Percentiles rank a stretch among this genome's conserved stretches.
These are phyloP conservation scores for Drosophila sulfurigaster DNA, from an alignment of 1,140 invertebrate genomes.

Conservation along the genomic window DNA sequence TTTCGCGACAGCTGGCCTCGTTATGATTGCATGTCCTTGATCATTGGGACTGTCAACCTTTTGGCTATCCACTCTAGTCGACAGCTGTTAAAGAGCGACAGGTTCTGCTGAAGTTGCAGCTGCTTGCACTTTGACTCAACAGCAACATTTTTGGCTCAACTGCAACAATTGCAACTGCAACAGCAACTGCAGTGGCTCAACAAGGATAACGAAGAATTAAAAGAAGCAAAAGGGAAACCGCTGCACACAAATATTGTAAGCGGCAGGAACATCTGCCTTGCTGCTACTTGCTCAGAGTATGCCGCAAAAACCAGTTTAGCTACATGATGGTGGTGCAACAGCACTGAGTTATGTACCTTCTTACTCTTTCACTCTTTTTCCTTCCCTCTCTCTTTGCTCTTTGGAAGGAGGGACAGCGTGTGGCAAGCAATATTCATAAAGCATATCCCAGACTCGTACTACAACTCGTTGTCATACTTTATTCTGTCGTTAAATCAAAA, in stretches of 20 bases:
- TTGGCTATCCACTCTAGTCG: conserved; percentile 8
- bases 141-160: conserved; percentile 20
- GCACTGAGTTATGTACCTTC: conserved; percentile 10
- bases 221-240: conserved; percentile 35
- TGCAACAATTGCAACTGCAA: neutral
- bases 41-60: conserved; percentile 21
- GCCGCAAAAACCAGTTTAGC: conserved; percentile 57
- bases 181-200: conserved; percentile 13
- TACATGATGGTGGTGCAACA: conserved; percentile 6
- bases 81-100: conserved; percentile 18
- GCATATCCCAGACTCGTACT: conserved; percentile 10
- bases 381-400: neutral
- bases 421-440: conserved; percentile 39
- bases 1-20: conserved; percentile 29
- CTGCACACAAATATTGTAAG: conserved; percentile 12
- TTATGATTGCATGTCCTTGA: conserved; percentile 25
- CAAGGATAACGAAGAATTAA: conserved; percentile 43
- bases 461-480: conserved; percentile 8
- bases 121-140: conserved; percentile 25
- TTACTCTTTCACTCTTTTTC: neutral
- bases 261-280: conserved; percentile 53
- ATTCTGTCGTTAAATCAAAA: conserved; percentile 28
- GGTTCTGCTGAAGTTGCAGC: conserved; percentile 24
- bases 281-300: conserved; percentile 17
- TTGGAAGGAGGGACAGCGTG: conserved; percentile 19